These are phyloP conservation scores for Drosophila ambigua DNA, from an alignment of 1,140 invertebrate genomes.

Conservation along the genomic window DNA sequence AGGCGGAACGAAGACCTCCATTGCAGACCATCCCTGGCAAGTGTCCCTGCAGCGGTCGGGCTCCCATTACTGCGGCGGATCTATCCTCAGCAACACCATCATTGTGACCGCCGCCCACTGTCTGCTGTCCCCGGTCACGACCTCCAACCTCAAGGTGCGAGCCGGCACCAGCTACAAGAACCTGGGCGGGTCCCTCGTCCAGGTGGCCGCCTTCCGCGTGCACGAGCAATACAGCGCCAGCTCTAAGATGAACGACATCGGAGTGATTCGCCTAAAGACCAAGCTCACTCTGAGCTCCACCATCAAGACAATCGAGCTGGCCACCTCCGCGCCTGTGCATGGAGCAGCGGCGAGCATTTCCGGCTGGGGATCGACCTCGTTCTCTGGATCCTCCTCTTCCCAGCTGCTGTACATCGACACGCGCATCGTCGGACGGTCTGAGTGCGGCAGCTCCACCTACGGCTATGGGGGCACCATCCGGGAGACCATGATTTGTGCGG, in stretches of 20 bases:
- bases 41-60: constrained; percentile 60
- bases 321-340: constrained; percentile 50
- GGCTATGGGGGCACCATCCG: constrained; percentile 53
- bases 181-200: constrained; percentile 48
- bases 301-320: constrained; percentile 81
- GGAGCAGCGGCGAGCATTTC: constrained; percentile 64
- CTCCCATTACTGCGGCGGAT: constrained; percentile 85
- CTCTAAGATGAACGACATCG: constrained; percentile 84
- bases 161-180: constrained; percentile 45
- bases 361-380: constrained; percentile 83
- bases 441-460: constrained; percentile 54
- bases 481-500: constrained; percentile 68
- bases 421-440: constrained; percentile 44
- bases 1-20: constrained; percentile 44
- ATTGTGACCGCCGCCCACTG: constrained; percentile 75
- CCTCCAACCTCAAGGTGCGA: constrained; percentile 36
- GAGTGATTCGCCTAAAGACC: constrained; percentile 81
- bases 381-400: constrained; percentile 15
- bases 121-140: constrained; percentile 22
- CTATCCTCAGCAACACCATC: constrained; percentile 84
- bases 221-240: constrained; percentile 49
- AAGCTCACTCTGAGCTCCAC: constrained; percentile 64
- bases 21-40: constrained; percentile 58
- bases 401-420: constrained; percentile 58
- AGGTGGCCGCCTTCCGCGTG: constrained; percentile 38